Evolutionary conservation across 2,113 vertebrate genomes (phyloP).

Genomic region (Scalopus aquaticus): DNA sequence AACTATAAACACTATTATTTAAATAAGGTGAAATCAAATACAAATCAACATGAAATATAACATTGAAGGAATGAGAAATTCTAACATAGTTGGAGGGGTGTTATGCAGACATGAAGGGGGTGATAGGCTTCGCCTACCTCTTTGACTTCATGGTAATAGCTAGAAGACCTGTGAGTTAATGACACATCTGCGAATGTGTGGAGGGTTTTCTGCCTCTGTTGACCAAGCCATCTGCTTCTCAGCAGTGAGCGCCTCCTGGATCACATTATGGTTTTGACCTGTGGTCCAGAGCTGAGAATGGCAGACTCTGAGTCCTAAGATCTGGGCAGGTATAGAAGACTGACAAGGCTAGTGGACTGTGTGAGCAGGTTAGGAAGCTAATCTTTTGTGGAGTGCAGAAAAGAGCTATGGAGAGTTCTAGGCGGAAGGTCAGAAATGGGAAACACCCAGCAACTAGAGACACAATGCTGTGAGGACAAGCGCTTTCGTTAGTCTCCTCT

Average conservation of each 20-base stretch:
- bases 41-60: not conserved
- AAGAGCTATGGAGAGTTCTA: not conserved
- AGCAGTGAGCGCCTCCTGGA: not conserved
- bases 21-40: not conserved
- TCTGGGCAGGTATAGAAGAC: not conserved
- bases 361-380: not conserved
- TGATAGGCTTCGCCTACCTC: not conserved
- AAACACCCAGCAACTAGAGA: not conserved
- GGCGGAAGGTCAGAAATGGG: not conserved
- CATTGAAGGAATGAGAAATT: not conserved
- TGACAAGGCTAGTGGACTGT: not conserved
- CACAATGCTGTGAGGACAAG: not conserved
- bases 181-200: not conserved
- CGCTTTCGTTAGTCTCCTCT: not conserved
- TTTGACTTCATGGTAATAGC: not conserved
- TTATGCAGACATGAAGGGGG: accelerated
- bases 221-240: not conserved
- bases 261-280: not conserved
- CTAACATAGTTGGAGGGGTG: not conserved
- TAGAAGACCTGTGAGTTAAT: not conserved
- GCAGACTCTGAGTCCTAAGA: not conserved
- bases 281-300: not conserved
- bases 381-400: not conserved
- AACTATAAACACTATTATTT: not conserved
- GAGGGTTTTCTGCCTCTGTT: not conserved